Conservation (phyloP, 2,797 vertebrate genomes). For the Etheostoma nigrum region DNA sequence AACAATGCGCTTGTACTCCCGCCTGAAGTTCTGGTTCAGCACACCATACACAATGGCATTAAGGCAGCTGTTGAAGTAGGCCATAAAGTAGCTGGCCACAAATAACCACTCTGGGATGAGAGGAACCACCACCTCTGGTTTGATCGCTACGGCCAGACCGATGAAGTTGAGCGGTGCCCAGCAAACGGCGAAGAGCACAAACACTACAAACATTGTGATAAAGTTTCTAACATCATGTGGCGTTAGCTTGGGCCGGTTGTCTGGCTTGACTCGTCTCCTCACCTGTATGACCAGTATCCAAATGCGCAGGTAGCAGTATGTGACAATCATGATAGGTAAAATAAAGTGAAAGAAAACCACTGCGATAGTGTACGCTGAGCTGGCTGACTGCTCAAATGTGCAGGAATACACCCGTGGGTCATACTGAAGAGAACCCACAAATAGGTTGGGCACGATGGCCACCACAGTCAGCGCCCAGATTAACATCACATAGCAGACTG, state of each 20-base stretch:
- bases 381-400: conserved; percentile 94
- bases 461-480: conserved; percentile 94
- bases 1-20: conserved; percentile 94
- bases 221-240: conserved; percentile 96
- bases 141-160: conserved; percentile 93
- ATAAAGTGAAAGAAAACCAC: conserved; percentile 96
- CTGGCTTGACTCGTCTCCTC: conserved; percentile 91
- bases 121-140: conserved; percentile 86
- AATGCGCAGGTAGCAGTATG: conserved; percentile 90
- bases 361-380: conserved; percentile 91
- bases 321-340: conserved; percentile 89
- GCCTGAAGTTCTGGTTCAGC: conserved; percentile 97
- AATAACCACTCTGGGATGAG: conserved; percentile 97
- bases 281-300: conserved; percentile 89
- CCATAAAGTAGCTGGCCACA: conserved; percentile 97
- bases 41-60: conserved; percentile 98
- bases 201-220: conserved; percentile 97
- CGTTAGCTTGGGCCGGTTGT: conserved; percentile 90
- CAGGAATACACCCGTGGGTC: conserved; percentile 96
- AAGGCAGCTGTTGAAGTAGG: conserved; percentile 99
- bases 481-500: conserved; percentile 91
- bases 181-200: conserved; percentile 97
- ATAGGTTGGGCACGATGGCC: conserved; percentile 94
- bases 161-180: conserved; percentile 98
- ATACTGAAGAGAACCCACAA: conserved; percentile 92